phyloP scores from a whole-genome alignment of 2,888 invertebrate species.

The Keiferia lycopersicella region DNA sequence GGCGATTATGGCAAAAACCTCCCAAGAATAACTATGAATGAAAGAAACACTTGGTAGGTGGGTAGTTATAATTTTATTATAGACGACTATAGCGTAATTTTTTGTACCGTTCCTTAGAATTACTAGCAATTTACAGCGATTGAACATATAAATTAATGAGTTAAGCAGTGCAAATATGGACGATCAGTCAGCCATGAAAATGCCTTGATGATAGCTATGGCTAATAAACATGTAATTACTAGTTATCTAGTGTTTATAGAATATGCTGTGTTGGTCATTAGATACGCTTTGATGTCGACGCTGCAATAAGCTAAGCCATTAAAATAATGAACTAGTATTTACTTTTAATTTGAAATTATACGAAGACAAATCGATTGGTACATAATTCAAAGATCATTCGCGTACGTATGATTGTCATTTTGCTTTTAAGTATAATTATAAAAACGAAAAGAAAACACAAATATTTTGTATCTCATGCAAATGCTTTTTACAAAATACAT shows the following conservation, averaged over 20 bases:
- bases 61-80: not conserved
- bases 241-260: not conserved
- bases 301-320: constrained; percentile 3
- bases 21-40: too few relatives aligned
- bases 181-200: constrained; percentile 8
- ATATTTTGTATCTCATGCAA: too few relatives aligned
- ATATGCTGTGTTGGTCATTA: not conserved
- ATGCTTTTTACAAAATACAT: too few relatives aligned
- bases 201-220: constrained; percentile 1
- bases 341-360: not conserved
- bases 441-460: too few relatives aligned
- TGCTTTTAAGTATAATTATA: too few relatives aligned
- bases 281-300: not conserved
- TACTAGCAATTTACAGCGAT: not conserved
- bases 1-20: too few relatives aligned
- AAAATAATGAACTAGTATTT: not conserved
- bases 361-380: not conserved
- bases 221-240: constrained; percentile 7
- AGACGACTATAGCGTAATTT: not conserved
- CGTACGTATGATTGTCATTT: too few relatives aligned
- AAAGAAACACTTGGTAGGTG: too few relatives aligned
- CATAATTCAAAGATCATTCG: too few relatives aligned
- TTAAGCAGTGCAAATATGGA: not conserved
- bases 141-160: not conserved
- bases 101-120: not conserved